Evolutionary conservation across 2,888 invertebrate genomes (phyloP).

Genomic region (Leucophenga montana): DNA sequence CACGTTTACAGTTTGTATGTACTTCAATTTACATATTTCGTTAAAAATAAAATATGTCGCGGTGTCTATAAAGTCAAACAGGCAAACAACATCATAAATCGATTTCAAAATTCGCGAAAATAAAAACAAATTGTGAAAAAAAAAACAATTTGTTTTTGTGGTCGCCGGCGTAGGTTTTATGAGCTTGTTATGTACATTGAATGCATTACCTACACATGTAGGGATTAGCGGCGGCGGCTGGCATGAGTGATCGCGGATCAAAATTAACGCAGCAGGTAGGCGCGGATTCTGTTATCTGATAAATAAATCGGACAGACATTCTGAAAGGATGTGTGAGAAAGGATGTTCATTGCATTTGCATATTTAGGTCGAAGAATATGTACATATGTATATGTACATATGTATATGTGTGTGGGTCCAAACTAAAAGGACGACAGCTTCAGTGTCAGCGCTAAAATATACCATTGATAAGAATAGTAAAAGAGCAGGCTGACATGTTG

Average conservation of each 20-base stretch:
- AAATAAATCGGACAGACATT: neutral
- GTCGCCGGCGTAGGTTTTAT: slow-evolving; percentile 55
- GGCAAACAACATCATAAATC: slow-evolving; percentile 50
- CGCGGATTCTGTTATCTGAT: neutral
- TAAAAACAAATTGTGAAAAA: slow-evolving; percentile 53
- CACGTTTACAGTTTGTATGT: too few relatives aligned
- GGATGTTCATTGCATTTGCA: neutral
- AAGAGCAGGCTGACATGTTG: too few relatives aligned
- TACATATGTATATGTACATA: too few relatives aligned
- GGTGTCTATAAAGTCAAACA: slow-evolving; percentile 53
- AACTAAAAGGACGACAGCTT: too few relatives aligned
- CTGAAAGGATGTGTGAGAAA: neutral
- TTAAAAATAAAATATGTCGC: neutral
- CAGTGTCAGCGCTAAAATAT: too few relatives aligned
- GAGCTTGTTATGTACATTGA: slow-evolving; percentile 53
- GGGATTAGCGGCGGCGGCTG: too few relatives aligned
- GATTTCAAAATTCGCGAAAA: slow-evolving; percentile 29
- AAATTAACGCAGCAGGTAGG: slow-evolving; percentile 9
- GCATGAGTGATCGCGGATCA: slow-evolving; percentile 6
- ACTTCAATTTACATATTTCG: too few relatives aligned
- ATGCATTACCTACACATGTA: slow-evolving; percentile 39
- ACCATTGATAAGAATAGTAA: too few relatives aligned
- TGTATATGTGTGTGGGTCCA: too few relatives aligned
- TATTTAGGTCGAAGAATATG: too few relatives aligned
- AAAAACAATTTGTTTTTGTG: slow-evolving; percentile 46